phyloP scores from a whole-genome alignment of 2,797 vertebrate genomes.

The Natrix natrix region DNA sequence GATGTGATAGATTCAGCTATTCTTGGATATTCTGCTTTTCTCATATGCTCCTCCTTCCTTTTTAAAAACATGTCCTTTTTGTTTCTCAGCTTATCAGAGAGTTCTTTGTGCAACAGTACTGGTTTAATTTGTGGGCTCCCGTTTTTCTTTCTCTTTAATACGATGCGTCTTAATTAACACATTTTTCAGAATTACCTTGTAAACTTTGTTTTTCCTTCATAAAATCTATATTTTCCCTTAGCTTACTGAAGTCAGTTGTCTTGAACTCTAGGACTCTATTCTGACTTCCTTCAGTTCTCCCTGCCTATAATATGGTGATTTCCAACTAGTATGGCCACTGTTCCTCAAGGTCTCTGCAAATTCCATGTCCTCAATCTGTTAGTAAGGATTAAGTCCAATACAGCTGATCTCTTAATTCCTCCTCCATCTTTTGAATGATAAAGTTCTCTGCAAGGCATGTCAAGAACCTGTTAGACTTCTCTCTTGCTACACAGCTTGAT shows the following conservation, averaged over 20 bases:
- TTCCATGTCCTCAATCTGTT: neutral
- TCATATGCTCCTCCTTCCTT: neutral
- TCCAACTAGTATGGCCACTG: neutral
- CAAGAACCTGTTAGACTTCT: neutral
- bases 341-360: neutral
- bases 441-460: neutral
- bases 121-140: neutral
- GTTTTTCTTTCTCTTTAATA: neutral
- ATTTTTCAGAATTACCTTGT: neutral
- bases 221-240: neutral
- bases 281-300: neutral
- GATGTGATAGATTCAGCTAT: neutral
- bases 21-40: neutral
- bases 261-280: neutral
- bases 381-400: neutral
- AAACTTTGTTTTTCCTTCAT: neutral
- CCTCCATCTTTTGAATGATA: neutral
- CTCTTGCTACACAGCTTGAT: neutral
- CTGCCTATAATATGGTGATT: neutral
- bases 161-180: too few species aligned
- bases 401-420: neutral
- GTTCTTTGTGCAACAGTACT: neutral
- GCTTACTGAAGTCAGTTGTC: neutral
- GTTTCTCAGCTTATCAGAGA: neutral
- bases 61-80: neutral